These are phyloP conservation scores for Phrynocephalus guinanensis DNA, from an alignment of 2,797 vertebrate species.

Conservation along the genomic window DNA sequence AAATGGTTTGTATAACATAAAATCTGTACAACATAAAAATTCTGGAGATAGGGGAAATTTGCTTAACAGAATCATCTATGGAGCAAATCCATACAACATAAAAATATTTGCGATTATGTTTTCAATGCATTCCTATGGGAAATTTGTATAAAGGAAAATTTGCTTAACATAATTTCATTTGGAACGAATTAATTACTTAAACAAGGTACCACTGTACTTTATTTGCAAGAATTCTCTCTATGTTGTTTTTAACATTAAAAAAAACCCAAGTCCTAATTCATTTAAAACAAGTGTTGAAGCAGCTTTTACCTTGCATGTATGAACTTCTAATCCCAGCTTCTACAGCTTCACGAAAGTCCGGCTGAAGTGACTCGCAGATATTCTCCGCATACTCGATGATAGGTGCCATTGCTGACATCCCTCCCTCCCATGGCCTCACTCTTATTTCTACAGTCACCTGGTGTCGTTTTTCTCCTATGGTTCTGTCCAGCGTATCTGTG, in stretches of 20 bases:
- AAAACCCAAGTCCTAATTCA: neutral
- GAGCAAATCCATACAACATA: too few species aligned
- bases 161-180: too few species aligned
- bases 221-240: neutral
- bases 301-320: slow-evolving; percentile 87
- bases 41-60: too few species aligned
- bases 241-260: neutral
- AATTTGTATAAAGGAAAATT: too few species aligned
- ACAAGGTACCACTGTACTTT: neutral
- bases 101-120: too few species aligned
- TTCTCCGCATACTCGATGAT: slow-evolving; percentile 69
- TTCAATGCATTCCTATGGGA: too few species aligned
- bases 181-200: too few species aligned
- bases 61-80: too few species aligned
- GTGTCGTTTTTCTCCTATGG: slow-evolving; percentile 87
- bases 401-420: slow-evolving; percentile 59
- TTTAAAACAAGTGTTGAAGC: neutral
- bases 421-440: slow-evolving; percentile 74
- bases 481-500: slow-evolving; percentile 89
- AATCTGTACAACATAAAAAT: too few species aligned
- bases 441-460: slow-evolving; percentile 82
- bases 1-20: too few species aligned
- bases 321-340: slow-evolving; percentile 87
- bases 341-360: slow-evolving; percentile 82
- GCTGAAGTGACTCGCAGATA: slow-evolving; percentile 71